A percentile compares a stretch with the other conserved stretches of the same genome.
phyloP scores from a whole-genome alignment of 2,888 invertebrate species.

The Dicroscelio sp. region DNA sequence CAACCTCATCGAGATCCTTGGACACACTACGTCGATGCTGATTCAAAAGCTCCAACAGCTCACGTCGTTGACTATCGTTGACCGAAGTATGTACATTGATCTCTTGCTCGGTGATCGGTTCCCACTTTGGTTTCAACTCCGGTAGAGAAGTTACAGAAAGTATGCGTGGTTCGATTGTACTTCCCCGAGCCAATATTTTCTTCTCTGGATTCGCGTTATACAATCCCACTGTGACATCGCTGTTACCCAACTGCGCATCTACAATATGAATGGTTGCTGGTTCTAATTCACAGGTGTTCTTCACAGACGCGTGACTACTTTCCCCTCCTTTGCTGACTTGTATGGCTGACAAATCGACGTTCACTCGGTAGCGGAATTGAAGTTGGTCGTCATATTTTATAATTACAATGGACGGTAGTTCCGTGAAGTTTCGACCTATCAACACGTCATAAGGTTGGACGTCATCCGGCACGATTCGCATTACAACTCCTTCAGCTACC shows the following conservation, averaged over 20 bases:
- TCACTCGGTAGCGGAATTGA: not conserved
- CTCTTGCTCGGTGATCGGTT: constrained; percentile 44
- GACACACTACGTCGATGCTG: constrained; percentile 1
- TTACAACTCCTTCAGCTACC: not conserved
- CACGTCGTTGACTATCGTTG: constrained; percentile 8
- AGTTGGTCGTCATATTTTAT: constrained; percentile 23
- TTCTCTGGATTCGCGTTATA: not conserved
- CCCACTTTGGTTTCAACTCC: constrained; percentile 13
- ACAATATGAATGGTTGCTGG: too few species aligned
- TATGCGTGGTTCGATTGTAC: not conserved
- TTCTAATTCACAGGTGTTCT: not conserved
- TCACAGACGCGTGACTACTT: not conserved
- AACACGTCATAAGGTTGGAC: constrained; percentile 44
- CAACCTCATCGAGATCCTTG: not conserved
- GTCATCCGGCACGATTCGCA: constrained; percentile 17
- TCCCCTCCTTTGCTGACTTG: not conserved
- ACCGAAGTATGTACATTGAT: not conserved
- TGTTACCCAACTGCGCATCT: not conserved
- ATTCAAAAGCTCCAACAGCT: not conserved
- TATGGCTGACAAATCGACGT: not conserved
- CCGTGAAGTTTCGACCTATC: constrained; percentile 49
- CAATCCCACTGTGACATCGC: not conserved
- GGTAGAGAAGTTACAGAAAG: not conserved
- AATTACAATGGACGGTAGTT: not conserved
- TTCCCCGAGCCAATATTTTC: not conserved